These are phyloP conservation scores for Plagodis dolabraria DNA, from an alignment of 2,888 invertebrate species.

Conservation along the genomic window DNA sequence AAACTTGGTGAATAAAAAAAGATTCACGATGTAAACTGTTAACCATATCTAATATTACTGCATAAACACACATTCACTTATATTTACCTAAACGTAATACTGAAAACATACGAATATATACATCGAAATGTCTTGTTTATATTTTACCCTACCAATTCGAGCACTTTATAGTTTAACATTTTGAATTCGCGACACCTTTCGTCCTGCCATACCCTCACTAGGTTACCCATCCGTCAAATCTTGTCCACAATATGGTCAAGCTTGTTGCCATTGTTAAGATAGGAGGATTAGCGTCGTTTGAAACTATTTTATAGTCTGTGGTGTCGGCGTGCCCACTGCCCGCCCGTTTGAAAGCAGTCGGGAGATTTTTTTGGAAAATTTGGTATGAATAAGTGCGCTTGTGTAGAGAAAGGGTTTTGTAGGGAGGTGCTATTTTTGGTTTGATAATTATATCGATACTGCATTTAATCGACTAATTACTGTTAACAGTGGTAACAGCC, in stretches of 20 bases:
- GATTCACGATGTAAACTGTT: too few species aligned
- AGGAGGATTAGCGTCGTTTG: constrained; percentile 64
- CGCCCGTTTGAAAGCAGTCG: constrained; percentile 57
- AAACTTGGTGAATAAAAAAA: too few species aligned
- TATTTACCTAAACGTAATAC: too few species aligned
- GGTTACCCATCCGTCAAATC: constrained; percentile 60
- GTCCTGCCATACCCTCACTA: constrained; percentile 33
- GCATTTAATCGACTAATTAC: background rate
- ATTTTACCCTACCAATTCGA: too few species aligned
- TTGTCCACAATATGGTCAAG: constrained; percentile 73
- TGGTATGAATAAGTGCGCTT: constrained; percentile 76
- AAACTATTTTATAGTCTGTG: background rate
- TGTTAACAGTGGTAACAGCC: too few species aligned
- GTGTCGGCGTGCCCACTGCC: constrained; percentile 43
- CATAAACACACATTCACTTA: too few species aligned
- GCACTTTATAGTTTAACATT: too few species aligned
- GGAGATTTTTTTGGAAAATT: constrained; percentile 61
- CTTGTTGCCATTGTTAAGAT: constrained; percentile 63
- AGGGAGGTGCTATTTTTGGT: constrained; percentile 24
- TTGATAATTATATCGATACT: background rate
- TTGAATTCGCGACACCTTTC: constrained; percentile 37
- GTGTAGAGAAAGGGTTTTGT: constrained; percentile 48
- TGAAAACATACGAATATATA: too few species aligned
- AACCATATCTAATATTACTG: too few species aligned
- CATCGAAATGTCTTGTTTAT: too few species aligned